These are phyloP conservation scores for Drosophila kokeensis DNA, from an alignment of 2,888 invertebrate genomes.

Conservation along the genomic window DNA sequence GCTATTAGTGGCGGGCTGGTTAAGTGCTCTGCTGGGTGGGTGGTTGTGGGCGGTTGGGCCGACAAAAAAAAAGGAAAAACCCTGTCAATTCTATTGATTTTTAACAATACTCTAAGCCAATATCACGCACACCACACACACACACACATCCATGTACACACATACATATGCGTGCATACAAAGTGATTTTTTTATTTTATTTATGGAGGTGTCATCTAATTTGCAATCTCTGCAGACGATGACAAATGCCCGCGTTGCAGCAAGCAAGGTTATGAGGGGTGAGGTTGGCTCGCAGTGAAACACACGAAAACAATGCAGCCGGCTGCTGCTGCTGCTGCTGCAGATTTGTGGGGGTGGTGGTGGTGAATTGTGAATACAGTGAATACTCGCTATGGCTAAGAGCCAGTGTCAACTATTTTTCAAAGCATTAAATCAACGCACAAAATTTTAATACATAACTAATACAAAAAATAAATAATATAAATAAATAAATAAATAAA, in stretches of 20 bases:
- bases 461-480: neutral
- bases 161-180: conserved; percentile 10
- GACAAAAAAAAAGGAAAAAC: conserved; percentile 17
- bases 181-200: conserved; percentile 7
- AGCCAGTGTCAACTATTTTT: neutral
- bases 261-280: neutral
- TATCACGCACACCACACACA: conserved; percentile 27
- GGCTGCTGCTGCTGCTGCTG: conserved; percentile 24
- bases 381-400: neutral
- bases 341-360: conserved; percentile 7
- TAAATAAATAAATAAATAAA: neutral
- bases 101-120: conserved; percentile 64
- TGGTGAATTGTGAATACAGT: conserved; percentile 3
- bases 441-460: neutral
- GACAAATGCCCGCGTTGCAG: conserved; percentile 19
- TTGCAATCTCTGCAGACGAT: conserved; percentile 15
- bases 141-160: conserved; percentile 16
- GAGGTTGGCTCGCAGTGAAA: neutral
- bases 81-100: conserved; percentile 67
- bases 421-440: neutral
- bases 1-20: conserved; percentile 21
- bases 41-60: conserved; percentile 3
- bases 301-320: conserved; percentile 15
- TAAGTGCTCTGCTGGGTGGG: conserved; percentile 1
- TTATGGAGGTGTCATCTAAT: conserved; percentile 26